These are phyloP conservation scores for Uropsilus gracilis DNA, from an alignment of 2,113 vertebrate species.

Conservation along the genomic window DNA sequence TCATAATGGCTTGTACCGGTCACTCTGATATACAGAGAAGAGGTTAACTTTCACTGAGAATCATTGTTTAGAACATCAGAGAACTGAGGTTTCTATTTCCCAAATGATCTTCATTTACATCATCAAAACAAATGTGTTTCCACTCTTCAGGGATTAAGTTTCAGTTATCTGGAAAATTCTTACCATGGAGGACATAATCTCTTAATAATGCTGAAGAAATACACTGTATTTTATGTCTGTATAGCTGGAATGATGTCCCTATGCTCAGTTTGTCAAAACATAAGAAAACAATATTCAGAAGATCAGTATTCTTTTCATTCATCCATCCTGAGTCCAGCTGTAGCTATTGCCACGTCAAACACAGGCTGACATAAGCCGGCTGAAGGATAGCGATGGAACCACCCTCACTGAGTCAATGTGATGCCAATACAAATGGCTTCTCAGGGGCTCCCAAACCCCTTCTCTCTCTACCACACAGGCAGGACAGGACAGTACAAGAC, in stretches of 20 bases:
- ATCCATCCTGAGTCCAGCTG: conserved; percentile 50
- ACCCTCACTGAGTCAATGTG: conserved; percentile 50
- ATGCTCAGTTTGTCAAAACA: conserved; percentile 28
- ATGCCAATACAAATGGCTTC: conserved; percentile 36
- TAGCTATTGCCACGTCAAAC: conserved; percentile 62
- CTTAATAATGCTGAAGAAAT: neutral
- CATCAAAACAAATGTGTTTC: neutral
- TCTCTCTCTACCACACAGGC: neutral
- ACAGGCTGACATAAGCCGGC: conserved; percentile 60
- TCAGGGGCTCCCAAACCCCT: neutral
- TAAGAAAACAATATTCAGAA: conserved; percentile 60
- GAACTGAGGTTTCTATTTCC: neutral
- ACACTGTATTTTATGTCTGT: neutral
- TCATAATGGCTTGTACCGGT: neutral
- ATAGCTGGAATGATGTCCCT: neutral
- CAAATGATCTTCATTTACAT: conserved; percentile 23
- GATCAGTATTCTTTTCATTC: conserved; percentile 46
- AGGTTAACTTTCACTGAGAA: neutral
- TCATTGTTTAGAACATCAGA: neutral
- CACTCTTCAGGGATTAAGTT: neutral
- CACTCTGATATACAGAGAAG: neutral
- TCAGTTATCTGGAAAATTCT: conserved; percentile 27
- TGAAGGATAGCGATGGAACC: conserved; percentile 59
- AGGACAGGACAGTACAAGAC: conserved; percentile 52
- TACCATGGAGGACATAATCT: neutral